A percentile compares a stretch with the other conserved stretches of the same genome.
Evolutionary conservation across 2,888 invertebrate species (phyloP).

Genomic region (Paralinhomoeus sp.): DNA sequence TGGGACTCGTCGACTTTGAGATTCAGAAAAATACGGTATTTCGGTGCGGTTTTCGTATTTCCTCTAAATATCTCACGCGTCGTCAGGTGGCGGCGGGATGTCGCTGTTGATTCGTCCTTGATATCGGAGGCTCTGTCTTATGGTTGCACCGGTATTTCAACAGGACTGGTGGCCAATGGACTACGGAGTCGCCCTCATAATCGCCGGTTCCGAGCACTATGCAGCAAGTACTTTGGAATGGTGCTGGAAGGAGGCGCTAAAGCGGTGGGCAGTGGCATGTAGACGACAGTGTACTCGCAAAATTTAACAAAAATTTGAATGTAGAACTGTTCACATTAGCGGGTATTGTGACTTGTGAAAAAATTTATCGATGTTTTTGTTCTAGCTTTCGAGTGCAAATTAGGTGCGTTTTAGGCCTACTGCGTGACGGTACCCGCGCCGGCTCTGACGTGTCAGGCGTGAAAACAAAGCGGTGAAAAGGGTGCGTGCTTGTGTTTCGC

Average conservation of each 20-base stretch:
- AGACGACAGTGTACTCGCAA: too few relatives aligned
- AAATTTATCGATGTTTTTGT: too few relatives aligned
- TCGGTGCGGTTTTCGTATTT: too few relatives aligned
- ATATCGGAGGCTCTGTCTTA: slow-evolving; percentile 70
- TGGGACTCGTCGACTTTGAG: slow-evolving; percentile 67
- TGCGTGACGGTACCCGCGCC: slow-evolving; percentile 81
- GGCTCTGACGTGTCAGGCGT: slow-evolving; percentile 85
- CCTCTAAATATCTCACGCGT: too few relatives aligned
- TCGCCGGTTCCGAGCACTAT: too few relatives aligned
- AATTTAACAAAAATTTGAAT: too few relatives aligned
- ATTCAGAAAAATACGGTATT: slow-evolving; percentile 37
- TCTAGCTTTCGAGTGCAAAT: too few relatives aligned
- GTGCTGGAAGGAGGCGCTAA: too few relatives aligned
- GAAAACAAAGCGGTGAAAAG: slow-evolving; percentile 61
- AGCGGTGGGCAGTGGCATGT: too few relatives aligned
- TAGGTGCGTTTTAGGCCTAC: slow-evolving; percentile 54
- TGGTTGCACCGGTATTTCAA: slow-evolving; percentile 73
- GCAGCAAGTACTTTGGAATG: too few relatives aligned
- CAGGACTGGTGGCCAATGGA: slow-evolving; percentile 65
- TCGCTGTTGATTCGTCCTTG: slow-evolving; percentile 43
- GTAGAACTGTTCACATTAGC: too few relatives aligned
- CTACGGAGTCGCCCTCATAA: background rate
- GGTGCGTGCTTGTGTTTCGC: background rate
- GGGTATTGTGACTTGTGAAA: too few relatives aligned
- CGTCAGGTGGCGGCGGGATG: slow-evolving; percentile 47